Conservation (phyloP, 2,888 invertebrate genomes). For the Napeogenes sylphis region DNA sequence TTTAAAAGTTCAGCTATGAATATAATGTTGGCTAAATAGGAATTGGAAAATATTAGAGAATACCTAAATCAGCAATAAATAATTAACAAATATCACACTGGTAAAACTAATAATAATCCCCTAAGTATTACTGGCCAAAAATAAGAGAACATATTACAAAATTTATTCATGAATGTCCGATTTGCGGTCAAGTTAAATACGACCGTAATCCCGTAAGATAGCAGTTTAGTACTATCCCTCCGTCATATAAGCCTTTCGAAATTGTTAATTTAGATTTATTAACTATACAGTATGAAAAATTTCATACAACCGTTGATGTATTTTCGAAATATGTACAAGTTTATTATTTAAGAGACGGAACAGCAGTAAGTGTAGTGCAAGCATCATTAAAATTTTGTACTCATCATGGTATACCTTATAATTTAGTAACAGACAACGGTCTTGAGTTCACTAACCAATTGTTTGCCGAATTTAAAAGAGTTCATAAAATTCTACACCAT, state of each 20-base stretch:
- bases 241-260: slow-evolving; percentile 16
- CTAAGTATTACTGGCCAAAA: too few relatives aligned
- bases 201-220: not conserved
- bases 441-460: slow-evolving; percentile 19
- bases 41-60: too few relatives aligned
- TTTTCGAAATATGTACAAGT: slow-evolving; percentile 22
- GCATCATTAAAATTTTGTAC: slow-evolving; percentile 14
- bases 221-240: slow-evolving; percentile 3
- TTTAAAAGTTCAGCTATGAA: slow-evolving; percentile 33
- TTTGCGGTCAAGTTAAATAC: slow-evolving; percentile 17
- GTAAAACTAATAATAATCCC: too few relatives aligned
- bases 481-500: slow-evolving; percentile 15
- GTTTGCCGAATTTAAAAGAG: slow-evolving; percentile 10
- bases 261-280: slow-evolving; percentile 7
- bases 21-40: too few relatives aligned
- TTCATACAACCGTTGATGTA: slow-evolving; percentile 16
- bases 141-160: too few relatives aligned
- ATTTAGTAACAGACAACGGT: slow-evolving; percentile 14
- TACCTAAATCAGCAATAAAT: too few relatives aligned
- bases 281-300: slow-evolving; percentile 15
- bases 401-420: slow-evolving; percentile 15
- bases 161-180: slow-evolving; percentile 1
- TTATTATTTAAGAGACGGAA: slow-evolving; percentile 12
- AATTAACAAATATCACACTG: too few relatives aligned
- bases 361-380: slow-evolving; percentile 14